Evolutionary conservation across 2,888 invertebrate species (phyloP).

Genomic region (Eustalomyia histrio): DNA sequence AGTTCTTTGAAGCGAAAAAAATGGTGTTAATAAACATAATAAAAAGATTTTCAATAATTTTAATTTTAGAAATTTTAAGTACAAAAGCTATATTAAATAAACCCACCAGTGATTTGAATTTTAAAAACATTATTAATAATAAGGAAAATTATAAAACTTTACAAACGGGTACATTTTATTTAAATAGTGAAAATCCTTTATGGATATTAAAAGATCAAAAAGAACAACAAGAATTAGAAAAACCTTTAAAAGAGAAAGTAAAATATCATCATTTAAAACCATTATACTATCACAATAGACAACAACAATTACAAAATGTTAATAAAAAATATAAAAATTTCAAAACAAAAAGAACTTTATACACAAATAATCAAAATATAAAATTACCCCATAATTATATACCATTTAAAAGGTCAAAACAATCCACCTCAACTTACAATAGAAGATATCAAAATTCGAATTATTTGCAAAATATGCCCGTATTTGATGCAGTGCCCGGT

Average conservation of each 20-base stretch:
- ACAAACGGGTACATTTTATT: conserved; percentile 60
- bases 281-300: conserved; percentile 3
- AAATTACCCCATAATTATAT: conserved; percentile 71
- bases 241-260: neutral
- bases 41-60: neutral
- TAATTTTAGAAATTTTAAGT: conserved; percentile 33
- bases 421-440: neutral
- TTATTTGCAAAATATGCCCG: conserved; percentile 66
- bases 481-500: conserved; percentile 72
- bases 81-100: conserved; percentile 13
- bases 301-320: neutral
- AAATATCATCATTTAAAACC: conserved; percentile 5
- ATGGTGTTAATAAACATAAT: conserved; percentile 23
- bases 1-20: conserved; percentile 6
- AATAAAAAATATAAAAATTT: conserved; percentile 16
- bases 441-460: conserved; percentile 45
- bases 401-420: conserved; percentile 24
- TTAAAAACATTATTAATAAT: neutral
- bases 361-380: conserved; percentile 34
- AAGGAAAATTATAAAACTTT: conserved; percentile 39
- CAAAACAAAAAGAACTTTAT: conserved; percentile 20
- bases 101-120: neutral
- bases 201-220: conserved; percentile 75
- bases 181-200: conserved; percentile 71
- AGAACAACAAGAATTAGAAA: neutral